Conservation (phyloP, 2,888 invertebrate genomes). For the Cataglyphis albicans region DNA sequence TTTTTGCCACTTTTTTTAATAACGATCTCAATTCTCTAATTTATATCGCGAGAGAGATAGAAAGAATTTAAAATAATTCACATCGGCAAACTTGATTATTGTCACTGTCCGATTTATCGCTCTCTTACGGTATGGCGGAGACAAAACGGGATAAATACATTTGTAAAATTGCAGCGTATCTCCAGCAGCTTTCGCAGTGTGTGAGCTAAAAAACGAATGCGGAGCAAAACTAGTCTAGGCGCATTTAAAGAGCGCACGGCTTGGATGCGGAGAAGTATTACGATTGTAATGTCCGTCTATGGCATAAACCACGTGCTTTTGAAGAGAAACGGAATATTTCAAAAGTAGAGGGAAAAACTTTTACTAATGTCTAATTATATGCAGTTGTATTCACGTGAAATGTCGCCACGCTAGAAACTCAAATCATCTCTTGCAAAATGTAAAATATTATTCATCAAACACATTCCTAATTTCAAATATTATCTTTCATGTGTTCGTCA, state of each 20-base stretch:
- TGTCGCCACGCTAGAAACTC: background rate
- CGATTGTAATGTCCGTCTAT: constrained; percentile 67
- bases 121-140: constrained; percentile 57
- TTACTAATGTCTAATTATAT: constrained; percentile 21
- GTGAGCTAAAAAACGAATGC: constrained; percentile 72
- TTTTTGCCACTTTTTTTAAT: constrained; percentile 5
- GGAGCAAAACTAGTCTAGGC: constrained; percentile 72
- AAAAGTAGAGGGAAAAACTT: constrained; percentile 22
- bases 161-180: constrained; percentile 77
- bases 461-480: constrained; percentile 11
- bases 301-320: constrained; percentile 44
- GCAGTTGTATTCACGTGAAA: background rate
- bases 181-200: constrained; percentile 79
- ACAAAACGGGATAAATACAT: constrained; percentile 69
- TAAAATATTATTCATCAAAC: constrained; percentile 6
- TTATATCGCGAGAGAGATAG: background rate
- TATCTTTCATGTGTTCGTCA: background rate
- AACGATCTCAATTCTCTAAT: constrained; percentile 8
- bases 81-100: background rate
- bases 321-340: constrained; percentile 42
- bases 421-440: background rate
- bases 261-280: constrained; percentile 67
- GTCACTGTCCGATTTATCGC: constrained; percentile 17
- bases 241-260: constrained; percentile 69
- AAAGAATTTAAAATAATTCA: constrained; percentile 31